Percentiles rank a stretch among this genome's conserved stretches.
These are phyloP conservation scores for Torymus aiolomorphi DNA, from an alignment of 2,888 invertebrate genomes.

Conservation along the genomic window DNA sequence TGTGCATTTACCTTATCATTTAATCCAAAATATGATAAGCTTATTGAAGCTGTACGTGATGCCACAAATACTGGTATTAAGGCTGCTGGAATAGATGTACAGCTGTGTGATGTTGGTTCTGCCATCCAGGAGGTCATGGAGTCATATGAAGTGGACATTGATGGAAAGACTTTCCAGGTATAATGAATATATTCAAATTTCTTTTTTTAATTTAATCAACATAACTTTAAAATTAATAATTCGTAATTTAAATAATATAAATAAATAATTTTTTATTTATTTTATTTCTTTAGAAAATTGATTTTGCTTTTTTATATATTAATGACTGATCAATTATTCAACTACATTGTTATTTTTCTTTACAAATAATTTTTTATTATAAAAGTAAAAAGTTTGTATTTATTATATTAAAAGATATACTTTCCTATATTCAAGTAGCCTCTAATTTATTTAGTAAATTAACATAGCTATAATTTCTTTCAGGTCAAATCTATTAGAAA, in stretches of 20 bases:
- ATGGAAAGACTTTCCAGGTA: slow-evolving; percentile 93
- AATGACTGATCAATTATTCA: too few species aligned
- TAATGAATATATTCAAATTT: too few species aligned
- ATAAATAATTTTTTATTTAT: too few species aligned
- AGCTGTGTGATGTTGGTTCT: slow-evolving; percentile 96
- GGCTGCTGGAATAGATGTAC: slow-evolving; percentile 96
- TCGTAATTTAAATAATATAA: too few species aligned
- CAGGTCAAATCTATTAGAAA: slow-evolving; percentile 96
- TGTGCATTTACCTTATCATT: slow-evolving; percentile 99
- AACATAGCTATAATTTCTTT: slow-evolving; percentile 29
- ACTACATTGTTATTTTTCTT: not conserved
- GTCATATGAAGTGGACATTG: slow-evolving; percentile 97
- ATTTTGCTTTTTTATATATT: too few species aligned
- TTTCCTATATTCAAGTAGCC: not conserved
- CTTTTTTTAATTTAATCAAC: too few species aligned
- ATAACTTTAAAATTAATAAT: too few species aligned
- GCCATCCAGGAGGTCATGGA: slow-evolving; percentile 99
- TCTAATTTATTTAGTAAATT: slow-evolving; percentile 7
- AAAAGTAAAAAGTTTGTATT: not conserved
- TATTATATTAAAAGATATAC: not conserved
- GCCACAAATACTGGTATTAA: slow-evolving; percentile 99
- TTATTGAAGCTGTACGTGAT: slow-evolving; percentile 96
- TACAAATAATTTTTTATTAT: slow-evolving; percentile 21
- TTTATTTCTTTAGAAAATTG: too few species aligned
- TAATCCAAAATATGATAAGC: slow-evolving; percentile 95